Percentiles rank a stretch among this genome's conserved stretches.
phyloP scores from a whole-genome alignment of 1,140 invertebrate species.

The Micrasema minimum region DNA sequence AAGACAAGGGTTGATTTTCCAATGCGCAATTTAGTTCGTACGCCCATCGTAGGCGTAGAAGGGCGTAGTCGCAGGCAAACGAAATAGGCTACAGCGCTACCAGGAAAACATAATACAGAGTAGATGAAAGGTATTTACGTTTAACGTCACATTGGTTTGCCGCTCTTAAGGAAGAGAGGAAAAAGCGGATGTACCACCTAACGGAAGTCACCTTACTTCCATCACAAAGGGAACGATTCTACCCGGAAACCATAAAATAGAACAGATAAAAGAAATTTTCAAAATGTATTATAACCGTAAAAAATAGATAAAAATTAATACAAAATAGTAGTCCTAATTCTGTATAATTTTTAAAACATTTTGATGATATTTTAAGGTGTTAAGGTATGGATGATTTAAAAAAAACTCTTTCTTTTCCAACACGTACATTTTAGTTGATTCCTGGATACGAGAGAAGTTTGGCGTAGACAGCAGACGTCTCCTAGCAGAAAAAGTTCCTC shows the following conservation, averaged over 20 bases:
- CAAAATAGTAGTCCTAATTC: no score
- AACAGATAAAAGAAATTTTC: neutral
- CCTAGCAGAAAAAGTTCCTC: slow-evolving; percentile 32
- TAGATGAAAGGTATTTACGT: slow-evolving; percentile 4
- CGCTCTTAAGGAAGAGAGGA: slow-evolving; percentile 37
- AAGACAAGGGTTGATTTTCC: no score
- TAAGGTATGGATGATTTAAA: no score
- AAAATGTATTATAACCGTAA: neutral
- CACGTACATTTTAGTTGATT: no score
- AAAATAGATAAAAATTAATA: neutral
- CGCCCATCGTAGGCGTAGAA: slow-evolving; percentile 23
- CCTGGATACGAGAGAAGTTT: neutral
- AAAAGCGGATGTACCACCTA: slow-evolving; percentile 20
- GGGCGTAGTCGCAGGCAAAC: slow-evolving; percentile 46
- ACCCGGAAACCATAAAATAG: slow-evolving; percentile 36
- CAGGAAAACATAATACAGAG: slow-evolving; percentile 29
- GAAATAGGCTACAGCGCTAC: slow-evolving; percentile 46
- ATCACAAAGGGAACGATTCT: slow-evolving; percentile 43
- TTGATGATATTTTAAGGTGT: no score
- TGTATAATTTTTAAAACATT: no score
- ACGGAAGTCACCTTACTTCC: slow-evolving; percentile 51
- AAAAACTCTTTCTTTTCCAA: neutral
- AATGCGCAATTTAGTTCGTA: no score
- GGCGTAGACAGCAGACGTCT: slow-evolving; percentile 33
- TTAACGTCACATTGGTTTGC: slow-evolving; percentile 10